Evolutionary conservation across 2,888 invertebrate genomes (phyloP), one percentile per base, ranked within the genome.

Genomic region (Hoplodrina blanda): DNA sequence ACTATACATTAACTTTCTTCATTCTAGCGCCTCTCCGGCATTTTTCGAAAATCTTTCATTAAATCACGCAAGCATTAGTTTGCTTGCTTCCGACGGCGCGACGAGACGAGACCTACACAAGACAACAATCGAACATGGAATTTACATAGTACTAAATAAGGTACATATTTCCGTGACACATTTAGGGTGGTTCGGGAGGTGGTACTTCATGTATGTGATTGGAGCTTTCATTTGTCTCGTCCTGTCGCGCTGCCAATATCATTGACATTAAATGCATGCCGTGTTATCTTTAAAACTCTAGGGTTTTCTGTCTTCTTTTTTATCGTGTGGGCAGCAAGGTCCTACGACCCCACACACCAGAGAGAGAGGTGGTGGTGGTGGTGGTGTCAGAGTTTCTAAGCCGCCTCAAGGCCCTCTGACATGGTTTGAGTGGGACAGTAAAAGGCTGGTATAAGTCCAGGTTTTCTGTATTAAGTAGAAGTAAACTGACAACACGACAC

Each of bases 41-140:
- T 53, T 52, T 79, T 73, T 46, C 63, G 50, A 59, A 66, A 56
- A 11, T 33, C 59, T 53, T 61, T 52, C 60, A 41, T 73, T 44
- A 78, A 76, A 73, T 53, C 52, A 30, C 74, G 60, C 74, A 73
- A 73, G 72, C 71, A 73, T 46, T 73, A 72, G 7, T 76, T n/a
- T 69, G 76, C 33, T 69, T 76, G 76, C 52, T n/a, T 25, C 44
- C 69, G 25, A 76, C 46, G 60, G 33, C 73, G 60, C 60, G 73
- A 75, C 64, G 64, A 64, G 64, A 78, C 78, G 59, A 73, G 60
- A 75, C 78, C 78, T 41, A 70, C 76, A 76, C 72, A 76, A 69
- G 73, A 61, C 37, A 57, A 57, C 74, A 57, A 59, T 62, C 25
- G 53, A 75, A 60, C 55, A 63, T 73, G 73, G 78, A 74, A 77